Conservation (phyloP, 2,888 invertebrate genomes). For the Sphaeridia pumilis region DNA sequence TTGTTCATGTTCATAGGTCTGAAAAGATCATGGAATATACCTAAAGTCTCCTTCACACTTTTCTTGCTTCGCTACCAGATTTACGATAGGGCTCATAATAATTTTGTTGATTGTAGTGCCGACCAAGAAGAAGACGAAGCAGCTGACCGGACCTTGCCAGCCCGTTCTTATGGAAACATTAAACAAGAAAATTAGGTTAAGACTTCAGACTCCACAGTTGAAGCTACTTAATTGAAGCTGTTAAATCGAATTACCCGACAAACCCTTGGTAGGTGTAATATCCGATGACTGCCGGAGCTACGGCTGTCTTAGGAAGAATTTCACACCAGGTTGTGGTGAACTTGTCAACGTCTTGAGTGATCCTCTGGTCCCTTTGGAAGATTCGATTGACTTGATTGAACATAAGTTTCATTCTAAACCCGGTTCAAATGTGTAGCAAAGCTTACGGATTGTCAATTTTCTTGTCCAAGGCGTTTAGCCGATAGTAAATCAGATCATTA, state of each 20-base stretch:
- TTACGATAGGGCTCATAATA: constrained; percentile 47
- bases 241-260: constrained; percentile 42
- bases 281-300: constrained; percentile 45
- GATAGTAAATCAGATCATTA: constrained; percentile 38
- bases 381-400: too few species aligned
- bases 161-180: too few species aligned
- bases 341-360: constrained; percentile 35
- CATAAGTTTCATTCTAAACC: too few species aligned
- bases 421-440: not conserved
- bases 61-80: constrained; percentile 45
- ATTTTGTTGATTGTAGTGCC: constrained; percentile 46
- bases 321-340: constrained; percentile 30
- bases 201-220: too few species aligned
- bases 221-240: too few species aligned
- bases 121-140: constrained; percentile 45
- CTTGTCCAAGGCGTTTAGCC: constrained; percentile 30
- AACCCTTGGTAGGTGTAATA: constrained; percentile 47
- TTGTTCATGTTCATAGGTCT: too few species aligned
- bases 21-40: too few species aligned
- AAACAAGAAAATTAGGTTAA: too few species aligned
- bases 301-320: constrained; percentile 36
- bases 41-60: constrained; percentile 48
- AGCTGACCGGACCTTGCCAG: constrained; percentile 46
- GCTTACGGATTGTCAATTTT: constrained; percentile 33
- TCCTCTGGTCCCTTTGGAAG: constrained; percentile 32